Conservation (phyloP, 2,797 vertebrate genomes). For the Myotis daubentonii region DNA sequence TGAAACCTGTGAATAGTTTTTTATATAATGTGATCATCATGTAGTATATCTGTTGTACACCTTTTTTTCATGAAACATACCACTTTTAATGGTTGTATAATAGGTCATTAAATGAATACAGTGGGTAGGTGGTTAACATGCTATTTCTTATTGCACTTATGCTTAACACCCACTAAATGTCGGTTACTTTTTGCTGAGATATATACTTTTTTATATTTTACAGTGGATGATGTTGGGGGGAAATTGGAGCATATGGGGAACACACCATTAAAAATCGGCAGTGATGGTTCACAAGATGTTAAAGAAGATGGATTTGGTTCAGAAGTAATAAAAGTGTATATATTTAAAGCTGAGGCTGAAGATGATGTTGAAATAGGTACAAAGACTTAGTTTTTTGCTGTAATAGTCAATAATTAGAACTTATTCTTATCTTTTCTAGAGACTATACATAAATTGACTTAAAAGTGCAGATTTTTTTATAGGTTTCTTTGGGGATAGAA, state of each 20-base stretch:
- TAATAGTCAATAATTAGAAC: neutral
- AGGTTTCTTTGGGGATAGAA: neutral
- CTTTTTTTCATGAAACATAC: slow-evolving; percentile 10
- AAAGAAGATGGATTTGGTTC: slow-evolving; percentile 96
- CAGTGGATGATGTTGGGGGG: slow-evolving; percentile 98
- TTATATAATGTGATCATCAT: slow-evolving; percentile 5
- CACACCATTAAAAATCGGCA: slow-evolving; percentile 96
- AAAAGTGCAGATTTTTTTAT: neutral
- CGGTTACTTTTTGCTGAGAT: slow-evolving; percentile 67
- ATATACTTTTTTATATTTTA: slow-evolving; percentile 76
- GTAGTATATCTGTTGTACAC: neutral
- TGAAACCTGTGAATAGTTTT: neutral
- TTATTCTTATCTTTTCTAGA: slow-evolving; percentile 7
- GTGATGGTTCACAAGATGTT: slow-evolving; percentile 93
- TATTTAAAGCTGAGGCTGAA: slow-evolving; percentile 99
- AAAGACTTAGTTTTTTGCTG: slow-evolving; percentile 54
- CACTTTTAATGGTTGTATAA: slow-evolving; percentile 12
- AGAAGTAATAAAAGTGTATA: slow-evolving; percentile 99
- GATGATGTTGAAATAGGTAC: slow-evolving; percentile 97
- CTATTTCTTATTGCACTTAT: slow-evolving; percentile 33
- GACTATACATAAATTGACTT: slow-evolving; percentile 48
- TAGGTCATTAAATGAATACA: slow-evolving; percentile 40
- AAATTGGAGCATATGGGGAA: slow-evolving; percentile 96
- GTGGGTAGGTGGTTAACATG: slow-evolving; percentile 10
- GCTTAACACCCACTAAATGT: slow-evolving; percentile 51